Evolutionary conservation across 2,113 vertebrate genomes (phyloP), one percentile per base, ranked within the genome.

Genomic region (Tetrao urogallus): DNA sequence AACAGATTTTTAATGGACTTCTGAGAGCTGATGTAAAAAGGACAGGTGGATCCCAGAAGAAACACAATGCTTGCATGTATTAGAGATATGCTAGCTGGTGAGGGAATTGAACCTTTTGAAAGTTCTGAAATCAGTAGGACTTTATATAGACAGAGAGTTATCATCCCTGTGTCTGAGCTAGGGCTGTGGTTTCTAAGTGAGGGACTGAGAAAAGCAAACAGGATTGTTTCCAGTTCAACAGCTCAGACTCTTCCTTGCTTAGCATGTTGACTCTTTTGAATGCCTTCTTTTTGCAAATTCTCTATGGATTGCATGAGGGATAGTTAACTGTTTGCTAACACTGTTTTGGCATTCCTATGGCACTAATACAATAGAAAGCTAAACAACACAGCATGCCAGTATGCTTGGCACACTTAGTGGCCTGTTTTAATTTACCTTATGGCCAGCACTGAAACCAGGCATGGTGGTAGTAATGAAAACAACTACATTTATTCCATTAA

Each of bases 121-220:
- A 84, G 74, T 43, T 76, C 32, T 79, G 47, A 94, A 72, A 89
- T 47, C 85, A 87, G 81, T 5, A 75, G 57, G 54, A 56, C 77
- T 92, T 74, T 32, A 57, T 84, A 2, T 80, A 92, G 93, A 48
- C 72, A 84, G 34, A 57, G 74, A 75, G 48, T 12, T 40, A 82
- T 69, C 77, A 61, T 13, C 8, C 2, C 48, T 69, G 1, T 27
- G 18, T 34, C 77, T 50, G 65, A 64, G 47, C 74, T 43, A 16
- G 11, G 38, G 65, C 80, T 90, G 89, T 82, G 78, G 66, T 95
- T 93, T 94, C 63, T 74, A 65, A 92, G 77, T 5, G 36, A 92
- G 86, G 10, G 61, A 50, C 73, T 76, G 56, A 71, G 50, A 86
- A 64, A 69, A 89, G 54, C 30, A 36, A 76, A 52, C 27, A 72